Conservation (phyloP, 2,797 vertebrate species). For the Enteromius anoplus region DNA sequence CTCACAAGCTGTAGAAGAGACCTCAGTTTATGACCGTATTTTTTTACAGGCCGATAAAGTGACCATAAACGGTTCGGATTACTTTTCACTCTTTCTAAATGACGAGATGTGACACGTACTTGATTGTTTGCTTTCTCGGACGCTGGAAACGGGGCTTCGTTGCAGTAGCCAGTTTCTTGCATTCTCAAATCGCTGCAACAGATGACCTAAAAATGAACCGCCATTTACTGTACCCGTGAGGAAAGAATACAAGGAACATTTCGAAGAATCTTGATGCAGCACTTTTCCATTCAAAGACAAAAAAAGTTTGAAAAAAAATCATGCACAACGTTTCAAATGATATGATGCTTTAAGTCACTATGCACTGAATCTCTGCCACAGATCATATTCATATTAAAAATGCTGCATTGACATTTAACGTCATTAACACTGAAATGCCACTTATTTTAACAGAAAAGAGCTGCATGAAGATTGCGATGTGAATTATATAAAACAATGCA, state of each 20-base stretch:
- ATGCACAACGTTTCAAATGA: background rate
- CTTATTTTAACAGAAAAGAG: background rate
- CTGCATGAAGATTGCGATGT: background rate
- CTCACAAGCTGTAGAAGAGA: constrained; percentile 55
- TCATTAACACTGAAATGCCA: background rate
- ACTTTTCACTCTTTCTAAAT: constrained; percentile 32
- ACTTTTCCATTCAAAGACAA: background rate
- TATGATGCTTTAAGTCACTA: constrained; percentile 5
- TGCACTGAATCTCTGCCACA: background rate
- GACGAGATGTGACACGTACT: background rate
- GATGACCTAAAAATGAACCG: background rate
- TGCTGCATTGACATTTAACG: constrained; percentile 12
- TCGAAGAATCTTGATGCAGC: background rate
- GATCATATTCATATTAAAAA: background rate
- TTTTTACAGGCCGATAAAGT: constrained; percentile 45
- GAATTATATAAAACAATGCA: too few species aligned
- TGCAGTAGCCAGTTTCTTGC: background rate
- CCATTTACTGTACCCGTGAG: background rate
- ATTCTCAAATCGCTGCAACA: background rate
- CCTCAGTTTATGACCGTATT: constrained; percentile 53
- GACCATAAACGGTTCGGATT: constrained; percentile 18
- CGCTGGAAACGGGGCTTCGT: background rate
- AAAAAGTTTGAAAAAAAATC: background rate
- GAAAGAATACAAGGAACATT: background rate
- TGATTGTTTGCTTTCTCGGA: background rate